A percentile compares a stretch with the other conserved stretches of the same genome.
Evolutionary conservation across 2,888 invertebrate species (phyloP).

Genomic region (Odontomyia ornata): DNA sequence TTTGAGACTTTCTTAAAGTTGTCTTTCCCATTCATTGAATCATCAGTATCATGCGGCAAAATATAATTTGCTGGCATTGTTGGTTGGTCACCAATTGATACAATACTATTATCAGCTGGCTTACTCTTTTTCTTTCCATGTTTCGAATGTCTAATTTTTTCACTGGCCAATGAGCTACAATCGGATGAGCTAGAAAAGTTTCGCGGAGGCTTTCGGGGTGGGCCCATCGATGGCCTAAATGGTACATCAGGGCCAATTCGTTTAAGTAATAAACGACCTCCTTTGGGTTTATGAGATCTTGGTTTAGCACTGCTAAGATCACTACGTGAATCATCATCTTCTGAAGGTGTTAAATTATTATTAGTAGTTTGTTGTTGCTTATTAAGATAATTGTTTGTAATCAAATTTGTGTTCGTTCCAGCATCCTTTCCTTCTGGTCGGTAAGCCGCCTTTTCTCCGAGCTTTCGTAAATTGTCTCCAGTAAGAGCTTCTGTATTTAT

Average conservation of each 20-base stretch:
- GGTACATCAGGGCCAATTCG: conserved; percentile 55
- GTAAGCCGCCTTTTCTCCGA: neutral
- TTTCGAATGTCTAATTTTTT: conserved; percentile 26
- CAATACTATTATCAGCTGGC: neutral
- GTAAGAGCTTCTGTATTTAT: neutral
- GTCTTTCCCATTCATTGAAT: neutral
- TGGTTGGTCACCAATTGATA: conserved; percentile 26
- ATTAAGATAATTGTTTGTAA: neutral
- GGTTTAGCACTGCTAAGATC: conserved; percentile 40
- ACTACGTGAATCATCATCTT: conserved; percentile 13
- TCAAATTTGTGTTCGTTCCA: neutral
- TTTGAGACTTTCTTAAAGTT: neutral
- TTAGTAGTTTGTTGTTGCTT: too few species aligned
- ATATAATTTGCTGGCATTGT: conserved; percentile 23
- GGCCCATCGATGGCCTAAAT: conserved; percentile 55
- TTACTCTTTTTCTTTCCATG: conserved; percentile 11
- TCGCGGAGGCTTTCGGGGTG: conserved; percentile 62
- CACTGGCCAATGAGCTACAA: conserved; percentile 32
- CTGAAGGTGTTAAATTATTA: neutral
- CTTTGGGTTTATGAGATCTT: conserved; percentile 54
- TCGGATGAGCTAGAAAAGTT: conserved; percentile 52
- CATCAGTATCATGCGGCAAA: neutral
- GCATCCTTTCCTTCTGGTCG: conserved; percentile 1
- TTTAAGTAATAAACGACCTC: conserved; percentile 58
- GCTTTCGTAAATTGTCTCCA: neutral